Base-by-base conservation (phyloP, 2,113 vertebrate species). In the Semicossyphus pulcher region DNA sequence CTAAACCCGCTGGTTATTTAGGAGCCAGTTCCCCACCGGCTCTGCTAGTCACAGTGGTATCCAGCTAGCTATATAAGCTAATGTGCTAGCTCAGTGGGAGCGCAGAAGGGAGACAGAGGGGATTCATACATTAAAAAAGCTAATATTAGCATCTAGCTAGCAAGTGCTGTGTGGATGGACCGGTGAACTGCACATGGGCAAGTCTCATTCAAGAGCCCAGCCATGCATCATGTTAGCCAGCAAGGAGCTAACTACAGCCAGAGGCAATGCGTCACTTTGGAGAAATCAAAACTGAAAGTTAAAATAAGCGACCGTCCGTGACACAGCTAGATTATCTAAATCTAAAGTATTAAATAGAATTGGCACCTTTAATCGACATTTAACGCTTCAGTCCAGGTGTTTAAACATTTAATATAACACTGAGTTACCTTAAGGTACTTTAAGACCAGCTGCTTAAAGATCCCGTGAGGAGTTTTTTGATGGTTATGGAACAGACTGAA, bases 271-370 rank as follows among this genome's bases (percentile, higher is more conserved):
- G 8, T 41, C 48, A 54, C 25, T 71, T 78, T 0, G 4, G 4
- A 14, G 41, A 36, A 89, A 87, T 23, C 76, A 81, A 88, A 89
- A 88, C 48, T 66, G 89, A 89, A 86, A 91, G 61, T 78, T 60
- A 54, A 34, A 81, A n/a, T 15, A 15, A 23, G 0, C 10, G 9
- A 3, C 0, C 16, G 5, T 9, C 0, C n/a, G 12, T 37, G 12
- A 23, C 21, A 26, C 11, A 42, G 29, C 52, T 25, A 54, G 25
- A 23, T n/a, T n/a, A n/a, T 41, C 21, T 4, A 5, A 28, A 41
- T 51, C 4, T 11, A 44, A 3, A 42, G 12, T 15, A 4, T 10
- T 5, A 4, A 14, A 5, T 15, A 26, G 1, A 20, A 10, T 29
- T 32, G 16, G 21, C 16, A 9, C 15, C 7, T n/a, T 37, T 23